A percentile compares a stretch with the other conserved stretches of the same genome.
Conservation (phyloP, 1,140 invertebrate genomes). For the Drosophila bocki region DNA sequence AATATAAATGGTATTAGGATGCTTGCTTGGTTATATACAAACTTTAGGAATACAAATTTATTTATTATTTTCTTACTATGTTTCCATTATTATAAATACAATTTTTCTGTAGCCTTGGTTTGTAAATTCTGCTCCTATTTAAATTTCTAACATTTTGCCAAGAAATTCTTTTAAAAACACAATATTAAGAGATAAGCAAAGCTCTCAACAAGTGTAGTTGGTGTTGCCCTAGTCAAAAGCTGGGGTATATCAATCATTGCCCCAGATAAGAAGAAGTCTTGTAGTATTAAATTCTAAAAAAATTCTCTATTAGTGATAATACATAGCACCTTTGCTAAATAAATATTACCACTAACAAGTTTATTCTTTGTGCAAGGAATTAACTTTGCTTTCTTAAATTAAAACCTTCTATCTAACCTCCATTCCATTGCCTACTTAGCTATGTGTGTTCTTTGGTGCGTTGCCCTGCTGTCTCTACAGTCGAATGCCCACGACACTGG, state of each 20-base stretch:
- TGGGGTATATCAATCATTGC: background rate
- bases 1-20: too few relatives aligned
- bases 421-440: conserved; percentile 1
- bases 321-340: background rate
- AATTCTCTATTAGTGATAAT: too few relatives aligned
- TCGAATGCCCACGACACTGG: conserved; percentile 56
- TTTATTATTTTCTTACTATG: too few relatives aligned
- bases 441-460: conserved; percentile 14
- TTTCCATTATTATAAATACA: background rate
- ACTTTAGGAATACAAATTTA: too few relatives aligned
- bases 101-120: too few relatives aligned
- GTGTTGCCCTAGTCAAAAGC: background rate
- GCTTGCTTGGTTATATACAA: too few relatives aligned
- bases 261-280: background rate
- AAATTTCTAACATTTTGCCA: background rate
- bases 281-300: background rate
- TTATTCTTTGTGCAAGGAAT: background rate
- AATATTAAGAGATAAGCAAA: background rate
- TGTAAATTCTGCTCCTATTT: background rate
- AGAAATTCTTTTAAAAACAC: background rate
- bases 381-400: background rate
- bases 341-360: background rate
- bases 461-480: conserved; percentile 48
- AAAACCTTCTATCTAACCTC: background rate
- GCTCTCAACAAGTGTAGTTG: background rate